These are phyloP conservation scores for Heliconius charithonia DNA, from an alignment of 2,888 invertebrate species.

Conservation along the genomic window DNA sequence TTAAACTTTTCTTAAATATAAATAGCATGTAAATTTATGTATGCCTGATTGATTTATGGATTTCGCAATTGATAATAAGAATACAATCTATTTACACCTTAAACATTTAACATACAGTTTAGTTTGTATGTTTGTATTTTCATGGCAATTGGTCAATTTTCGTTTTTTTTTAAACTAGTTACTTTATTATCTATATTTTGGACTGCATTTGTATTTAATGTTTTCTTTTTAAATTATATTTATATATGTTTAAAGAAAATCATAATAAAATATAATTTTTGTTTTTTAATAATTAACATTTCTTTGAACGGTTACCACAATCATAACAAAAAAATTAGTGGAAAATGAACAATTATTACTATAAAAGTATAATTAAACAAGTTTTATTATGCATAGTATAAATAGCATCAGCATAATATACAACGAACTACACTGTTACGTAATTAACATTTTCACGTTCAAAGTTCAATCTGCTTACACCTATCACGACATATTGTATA, in stretches of 20 bases:
- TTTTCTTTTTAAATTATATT: not conserved
- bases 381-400: not conserved
- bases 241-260: not conserved
- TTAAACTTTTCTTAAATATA: constrained; percentile 55
- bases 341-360: not conserved
- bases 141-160: constrained; percentile 40
- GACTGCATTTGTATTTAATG: not conserved
- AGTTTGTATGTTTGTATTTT: constrained; percentile 26
- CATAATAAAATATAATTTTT: not conserved
- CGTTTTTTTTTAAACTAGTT: constrained; percentile 8
- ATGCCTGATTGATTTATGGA: constrained; percentile 48
- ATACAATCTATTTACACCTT: constrained; percentile 48
- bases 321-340: constrained; percentile 1
- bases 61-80: constrained; percentile 15
- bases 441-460: constrained; percentile 10
- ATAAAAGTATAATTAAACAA: not conserved
- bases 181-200: constrained; percentile 5
- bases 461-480: constrained; percentile 3
- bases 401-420: constrained; percentile 7
- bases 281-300: not conserved
- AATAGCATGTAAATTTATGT: constrained; percentile 60
- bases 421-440: constrained; percentile 6
- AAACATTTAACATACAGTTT: constrained; percentile 30
- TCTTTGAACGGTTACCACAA: not conserved
- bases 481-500: constrained; percentile 6